Base-by-base conservation (phyloP, 37 sponge, comb jelly and placozoan genomes). In the Halichondria panicea region DNA sequence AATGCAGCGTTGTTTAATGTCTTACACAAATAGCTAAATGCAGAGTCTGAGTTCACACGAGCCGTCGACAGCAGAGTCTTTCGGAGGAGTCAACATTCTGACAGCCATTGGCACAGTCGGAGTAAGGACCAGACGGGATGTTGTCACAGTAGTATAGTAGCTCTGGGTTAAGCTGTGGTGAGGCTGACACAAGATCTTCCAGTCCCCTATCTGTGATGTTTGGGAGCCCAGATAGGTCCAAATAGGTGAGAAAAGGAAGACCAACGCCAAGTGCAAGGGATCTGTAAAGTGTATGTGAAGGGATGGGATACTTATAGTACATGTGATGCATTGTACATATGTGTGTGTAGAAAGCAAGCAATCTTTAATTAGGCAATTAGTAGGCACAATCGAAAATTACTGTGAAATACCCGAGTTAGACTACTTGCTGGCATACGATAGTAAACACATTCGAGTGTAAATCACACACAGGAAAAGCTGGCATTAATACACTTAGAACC, bases 81-180 rank as follows among this genome's bases (percentile, higher is more conserved):
- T 33, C 33, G 50, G 44, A 31, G 70, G 55, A 75, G 55, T 79
- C 85, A 25, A 92, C 48, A 56, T 87, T 94, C 66, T 68, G 77
- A 52, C 94, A 94, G 36, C 94, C 94, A 69, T 78, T 90, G 61
- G 94, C 84, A 37, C 43, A 50, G 15, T 70, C 70, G 22, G 84
- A 25, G 55, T 80, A 90, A 38, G 94, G 94, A 22, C 94, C 94
- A 33, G 87, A 66, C 58, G 44, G 31, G 70, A 90, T 86, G 81
- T 94, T 87, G 66, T 94, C 94, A 53, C 94, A 94, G 76, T 94
- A 94, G 81, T 74, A 91, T 24, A 94, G 73, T 15, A 81, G 38
- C 63, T 94, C 94, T 8, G 90, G 92, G 9, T 68, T 52, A 27
- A 94, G 84, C n/a, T 43, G 4, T 31, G 87, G 83, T 50, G 87